Conservation (phyloP, 2,888 invertebrate genomes). For the Amblyjoppa proteus region DNA sequence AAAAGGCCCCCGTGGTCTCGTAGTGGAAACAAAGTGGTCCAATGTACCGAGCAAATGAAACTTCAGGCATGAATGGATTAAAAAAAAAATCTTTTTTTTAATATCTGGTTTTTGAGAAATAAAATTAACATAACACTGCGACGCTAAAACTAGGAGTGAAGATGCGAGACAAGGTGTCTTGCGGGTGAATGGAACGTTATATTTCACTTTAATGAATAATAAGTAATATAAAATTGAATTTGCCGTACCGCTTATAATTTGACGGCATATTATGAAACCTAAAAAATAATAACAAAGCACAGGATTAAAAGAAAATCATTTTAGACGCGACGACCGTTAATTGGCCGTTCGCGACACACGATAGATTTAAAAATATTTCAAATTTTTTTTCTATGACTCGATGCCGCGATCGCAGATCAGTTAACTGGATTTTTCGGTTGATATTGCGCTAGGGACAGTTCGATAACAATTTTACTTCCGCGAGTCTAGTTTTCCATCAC, state of each 20-base stretch:
- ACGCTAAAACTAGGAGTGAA: slow-evolving; percentile 74
- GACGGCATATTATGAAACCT: slow-evolving; percentile 85
- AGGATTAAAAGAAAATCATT: slow-evolving; percentile 78
- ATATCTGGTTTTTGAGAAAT: background rate
- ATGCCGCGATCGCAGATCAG: slow-evolving; percentile 27
- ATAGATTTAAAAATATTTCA: background rate
- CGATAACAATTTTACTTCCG: slow-evolving; percentile 43
- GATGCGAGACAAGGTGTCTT: slow-evolving; percentile 69
- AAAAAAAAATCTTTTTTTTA: background rate
- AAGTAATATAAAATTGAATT: slow-evolving; percentile 79
- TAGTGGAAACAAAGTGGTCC: slow-evolving; percentile 8
- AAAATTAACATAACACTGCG: slow-evolving; percentile 16
- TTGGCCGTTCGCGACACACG: slow-evolving; percentile 28
- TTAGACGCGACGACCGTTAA: slow-evolving; percentile 1
- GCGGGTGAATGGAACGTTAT: slow-evolving; percentile 44
- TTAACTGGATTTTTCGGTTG: slow-evolving; percentile 23
- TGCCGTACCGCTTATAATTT: slow-evolving; percentile 85
- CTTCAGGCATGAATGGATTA: slow-evolving; percentile 26
- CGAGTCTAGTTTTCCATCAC: slow-evolving; percentile 12
- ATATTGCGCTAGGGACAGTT: background rate
- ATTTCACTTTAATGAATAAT: slow-evolving; percentile 56
- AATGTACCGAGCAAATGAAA: slow-evolving; percentile 38
- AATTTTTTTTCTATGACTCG: slow-evolving; percentile 5
- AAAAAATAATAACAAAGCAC: slow-evolving; percentile 82
- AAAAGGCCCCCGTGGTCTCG: slow-evolving; percentile 15